phyloP scores from a whole-genome alignment of 2,888 invertebrate genomes.

The Pasiphila rectangulata region DNA sequence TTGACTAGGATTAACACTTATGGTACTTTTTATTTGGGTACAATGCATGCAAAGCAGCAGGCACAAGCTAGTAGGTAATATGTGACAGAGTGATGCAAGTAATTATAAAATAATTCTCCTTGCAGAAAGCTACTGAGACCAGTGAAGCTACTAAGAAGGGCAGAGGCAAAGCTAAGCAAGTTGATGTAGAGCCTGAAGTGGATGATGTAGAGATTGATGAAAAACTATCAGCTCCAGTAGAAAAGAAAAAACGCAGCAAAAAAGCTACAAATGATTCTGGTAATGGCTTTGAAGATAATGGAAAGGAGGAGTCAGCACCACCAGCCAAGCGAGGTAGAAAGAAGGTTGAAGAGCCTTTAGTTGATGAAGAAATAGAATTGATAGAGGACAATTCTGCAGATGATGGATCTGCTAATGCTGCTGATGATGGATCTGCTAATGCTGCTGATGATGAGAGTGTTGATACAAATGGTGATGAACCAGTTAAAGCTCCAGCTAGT shows the following conservation, averaged over 20 bases:
- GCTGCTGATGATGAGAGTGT: conserved; percentile 44
- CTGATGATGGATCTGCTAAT: conserved; percentile 49
- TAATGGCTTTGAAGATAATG: conserved; percentile 45
- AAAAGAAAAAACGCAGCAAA: conserved; percentile 61
- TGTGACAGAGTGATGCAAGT: no score
- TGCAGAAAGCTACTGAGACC: conserved; percentile 66
- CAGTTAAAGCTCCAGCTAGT: conserved; percentile 37
- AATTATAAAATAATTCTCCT: no score
- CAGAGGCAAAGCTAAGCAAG: conserved; percentile 60
- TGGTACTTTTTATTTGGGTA: no score
- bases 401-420: conserved; percentile 46
- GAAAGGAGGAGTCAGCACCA: conserved; percentile 49
- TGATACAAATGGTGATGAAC: conserved; percentile 55
- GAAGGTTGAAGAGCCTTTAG: conserved; percentile 49
- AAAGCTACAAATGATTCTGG: conserved; percentile 46
- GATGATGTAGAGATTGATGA: conserved; percentile 34
- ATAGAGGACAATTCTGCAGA: conserved; percentile 55
- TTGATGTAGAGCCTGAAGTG: conserved; percentile 40
- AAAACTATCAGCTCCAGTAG: conserved; percentile 32
- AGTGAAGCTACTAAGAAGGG: conserved; percentile 64
- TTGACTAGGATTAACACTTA: no score
- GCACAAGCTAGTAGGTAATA: no score
- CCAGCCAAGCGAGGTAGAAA: conserved; percentile 62
- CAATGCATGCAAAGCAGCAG: no score
- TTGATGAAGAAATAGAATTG: conserved; percentile 42